Evolutionary conservation across 2,797 vertebrate species (phyloP), one percentile per base, ranked within the genome.

Genomic region (Morus bassanus): DNA sequence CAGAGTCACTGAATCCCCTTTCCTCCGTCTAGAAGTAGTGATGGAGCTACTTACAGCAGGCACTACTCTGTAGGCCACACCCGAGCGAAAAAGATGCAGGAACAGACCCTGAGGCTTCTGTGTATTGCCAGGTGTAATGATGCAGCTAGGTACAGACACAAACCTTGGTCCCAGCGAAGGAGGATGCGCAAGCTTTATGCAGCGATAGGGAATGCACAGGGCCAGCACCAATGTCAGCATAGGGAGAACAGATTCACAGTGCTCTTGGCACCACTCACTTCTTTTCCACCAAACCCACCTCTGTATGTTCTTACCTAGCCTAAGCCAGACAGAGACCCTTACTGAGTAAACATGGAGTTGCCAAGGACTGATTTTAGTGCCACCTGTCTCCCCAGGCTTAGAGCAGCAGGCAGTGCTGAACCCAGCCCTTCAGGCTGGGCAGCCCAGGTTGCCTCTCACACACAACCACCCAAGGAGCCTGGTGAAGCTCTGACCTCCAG

Each of bases 121-220:
- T 5, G 18, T 8, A 13, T 2, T 30, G 54, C 51, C 19, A 54
- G 18, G 16, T 43, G 31, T 3, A 35, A 12, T 1, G 8, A 15
- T 3, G 30, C 4, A n/a, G 41, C 17, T 5, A 11, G 31, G 25
- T 25, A 6, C 51, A 63, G 46, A 35, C 4, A 45, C 9, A 63
- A 77, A 75, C 6, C 24, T 28, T 0, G 28, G 74, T 3, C 54
- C 7, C 21, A 33, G 3, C 0, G 19, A 48, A 33, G 8, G 28
- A 56, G 31, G 30, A 0, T 27, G 9, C 28, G 28, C 22, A 65
- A 69, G 27, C 8, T 72, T 67, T 7, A 21, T 11, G 22, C 30
- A 51, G 43, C 1, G 16, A 43, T 0, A 46, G 48, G 10, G 61
- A 78, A 75, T 0, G 0, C 19, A 23, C 0, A 2, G 4, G 39